Evolutionary conservation across 2,113 vertebrate genomes (phyloP).

Genomic region (Rhombomys opimus): DNA sequence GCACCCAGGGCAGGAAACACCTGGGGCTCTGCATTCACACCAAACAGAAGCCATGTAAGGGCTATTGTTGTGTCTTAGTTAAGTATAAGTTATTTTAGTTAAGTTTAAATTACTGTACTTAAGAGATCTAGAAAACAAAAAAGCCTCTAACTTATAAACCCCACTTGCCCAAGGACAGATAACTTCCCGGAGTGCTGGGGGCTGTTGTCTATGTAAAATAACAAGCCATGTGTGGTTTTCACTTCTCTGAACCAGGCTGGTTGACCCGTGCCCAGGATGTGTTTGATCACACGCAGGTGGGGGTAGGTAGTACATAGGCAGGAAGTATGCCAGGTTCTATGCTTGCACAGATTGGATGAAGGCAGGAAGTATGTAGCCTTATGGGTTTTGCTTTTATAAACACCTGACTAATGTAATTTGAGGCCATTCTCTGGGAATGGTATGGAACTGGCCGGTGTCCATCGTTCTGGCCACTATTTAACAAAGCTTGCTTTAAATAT

Average conservation of each 20-base stretch:
- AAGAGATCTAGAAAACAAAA: not conserved
- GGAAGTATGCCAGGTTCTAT: not conserved
- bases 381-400: not conserved
- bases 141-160: not conserved
- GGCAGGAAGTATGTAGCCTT: not conserved
- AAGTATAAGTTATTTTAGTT: no score
- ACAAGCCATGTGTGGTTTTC: not conserved
- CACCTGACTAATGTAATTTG: not conserved
- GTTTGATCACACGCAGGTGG: not conserved
- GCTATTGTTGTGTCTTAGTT: not conserved
- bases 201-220: not conserved
- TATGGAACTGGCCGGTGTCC: not conserved
- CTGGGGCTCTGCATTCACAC: not conserved
- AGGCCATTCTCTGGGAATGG: not conserved
- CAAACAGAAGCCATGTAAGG: not conserved
- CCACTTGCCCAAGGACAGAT: not conserved
- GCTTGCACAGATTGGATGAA: not conserved
- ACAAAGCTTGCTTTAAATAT: not conserved
- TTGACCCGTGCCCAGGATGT: not conserved
- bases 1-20: not conserved
- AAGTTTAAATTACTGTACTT: not conserved
- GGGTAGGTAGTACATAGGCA: not conserved
- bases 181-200: not conserved
- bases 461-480: not conserved
- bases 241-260: not conserved